Conservation (phyloP, 2,797 vertebrate genomes). For the Amblyraja radiata region DNA sequence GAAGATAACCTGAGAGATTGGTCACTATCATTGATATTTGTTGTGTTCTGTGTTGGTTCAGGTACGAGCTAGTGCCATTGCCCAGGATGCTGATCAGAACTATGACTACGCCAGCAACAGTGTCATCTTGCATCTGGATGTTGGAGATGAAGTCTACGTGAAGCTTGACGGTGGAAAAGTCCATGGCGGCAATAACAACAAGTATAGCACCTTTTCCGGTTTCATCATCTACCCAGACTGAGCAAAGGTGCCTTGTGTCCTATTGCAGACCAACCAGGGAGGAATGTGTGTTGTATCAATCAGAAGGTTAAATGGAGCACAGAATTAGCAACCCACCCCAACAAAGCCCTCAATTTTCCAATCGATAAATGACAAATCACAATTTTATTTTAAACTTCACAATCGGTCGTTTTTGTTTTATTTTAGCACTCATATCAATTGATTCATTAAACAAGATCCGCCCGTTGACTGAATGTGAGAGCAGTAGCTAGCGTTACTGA, state of each 20-base stretch:
- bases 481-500: neutral
- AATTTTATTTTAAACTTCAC: constrained; percentile 20
- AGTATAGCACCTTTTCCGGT: constrained; percentile 95
- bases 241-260: constrained; percentile 45
- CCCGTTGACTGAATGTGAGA: constrained; percentile 6
- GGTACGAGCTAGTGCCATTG: constrained; percentile 91
- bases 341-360: neutral
- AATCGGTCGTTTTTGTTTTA: neutral
- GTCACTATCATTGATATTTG: neutral
- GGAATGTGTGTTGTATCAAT: constrained; percentile 18
- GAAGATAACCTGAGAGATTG: constrained; percentile 20
- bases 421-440: constrained; percentile 15
- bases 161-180: constrained; percentile 93
- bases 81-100: constrained; percentile 95
- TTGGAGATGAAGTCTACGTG: constrained; percentile 89
- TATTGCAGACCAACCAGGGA: constrained; percentile 25
- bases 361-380: constrained; percentile 2
- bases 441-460: constrained; percentile 1
- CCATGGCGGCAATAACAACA: constrained; percentile 92
- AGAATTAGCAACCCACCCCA: constrained; percentile 21
- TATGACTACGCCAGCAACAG: constrained; percentile 96
- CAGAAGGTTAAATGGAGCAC: constrained; percentile 13
- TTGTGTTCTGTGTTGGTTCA: constrained; percentile 45
- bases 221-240: constrained; percentile 94
- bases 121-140: constrained; percentile 90